A percentile compares a stretch with the other conserved stretches of the same genome.
phyloP scores from a whole-genome alignment of 2,797 vertebrate species.

The Leucoraja ocellata region DNA sequence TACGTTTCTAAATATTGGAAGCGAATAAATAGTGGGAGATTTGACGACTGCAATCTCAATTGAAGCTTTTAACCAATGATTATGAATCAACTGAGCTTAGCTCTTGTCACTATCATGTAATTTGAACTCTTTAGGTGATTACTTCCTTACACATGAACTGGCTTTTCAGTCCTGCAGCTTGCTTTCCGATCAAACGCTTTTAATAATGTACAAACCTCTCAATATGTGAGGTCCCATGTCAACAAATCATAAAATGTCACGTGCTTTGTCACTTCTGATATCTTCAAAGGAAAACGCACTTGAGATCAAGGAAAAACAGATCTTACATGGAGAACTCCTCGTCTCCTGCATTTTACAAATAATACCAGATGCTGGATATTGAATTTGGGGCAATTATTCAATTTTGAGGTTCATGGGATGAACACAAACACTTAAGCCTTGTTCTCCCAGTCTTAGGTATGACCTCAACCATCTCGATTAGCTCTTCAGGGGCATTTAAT shows the following conservation, averaged over 20 bases:
- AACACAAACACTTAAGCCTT: neutral
- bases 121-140: neutral
- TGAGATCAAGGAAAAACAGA: slow-evolving; percentile 7
- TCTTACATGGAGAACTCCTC: neutral
- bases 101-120: neutral
- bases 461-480: neutral
- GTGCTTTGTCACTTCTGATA: slow-evolving; percentile 22
- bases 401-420: slow-evolving; percentile 13
- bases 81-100: neutral
- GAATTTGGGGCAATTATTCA: neutral
- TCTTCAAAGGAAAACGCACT: neutral
- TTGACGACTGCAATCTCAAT: neutral
- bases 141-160: neutral
- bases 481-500: neutral
- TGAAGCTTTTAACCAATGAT: neutral
- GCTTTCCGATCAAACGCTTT: neutral
- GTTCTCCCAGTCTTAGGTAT: slow-evolving; percentile 14
- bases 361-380: neutral
- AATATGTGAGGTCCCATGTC: neutral
- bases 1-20: neutral
- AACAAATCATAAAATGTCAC: slow-evolving; percentile 9
- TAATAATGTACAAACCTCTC: neutral
- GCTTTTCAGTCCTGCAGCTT: neutral
- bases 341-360: neutral
- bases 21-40: neutral